Evolutionary conservation across 1,140 invertebrate species (phyloP).

Genomic region (Diorhabda elongata): DNA sequence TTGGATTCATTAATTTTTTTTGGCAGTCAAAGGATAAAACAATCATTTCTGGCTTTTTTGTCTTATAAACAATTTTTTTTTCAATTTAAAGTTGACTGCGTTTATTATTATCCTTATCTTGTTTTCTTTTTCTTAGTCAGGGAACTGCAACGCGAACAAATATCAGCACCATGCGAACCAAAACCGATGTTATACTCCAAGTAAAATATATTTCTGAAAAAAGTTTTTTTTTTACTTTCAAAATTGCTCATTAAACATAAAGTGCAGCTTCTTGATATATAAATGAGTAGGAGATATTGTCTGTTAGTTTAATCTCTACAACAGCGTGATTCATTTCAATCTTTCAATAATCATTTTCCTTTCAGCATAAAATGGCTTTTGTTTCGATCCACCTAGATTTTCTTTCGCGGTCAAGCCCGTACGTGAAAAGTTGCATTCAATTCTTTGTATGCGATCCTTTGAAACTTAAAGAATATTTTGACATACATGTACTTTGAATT

Average conservation of each 20-base stretch:
- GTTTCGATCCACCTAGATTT: slow-evolving; percentile 7
- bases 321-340: not conserved
- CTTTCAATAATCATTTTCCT: slow-evolving; percentile 9
- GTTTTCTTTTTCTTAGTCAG: not conserved
- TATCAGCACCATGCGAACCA: not conserved
- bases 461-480: slow-evolving; percentile 12
- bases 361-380: slow-evolving; percentile 6
- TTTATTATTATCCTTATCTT: too few relatives aligned
- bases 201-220: slow-evolving; percentile 13
- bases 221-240: slow-evolving; percentile 7
- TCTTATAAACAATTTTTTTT: not conserved
- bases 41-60: not conserved
- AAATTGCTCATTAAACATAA: slow-evolving; percentile 8
- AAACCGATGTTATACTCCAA: slow-evolving; percentile 10
- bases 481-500: slow-evolving; percentile 10
- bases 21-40: not conserved
- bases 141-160: slow-evolving; percentile 5
- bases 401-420: slow-evolving; percentile 3
- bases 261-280: too few relatives aligned
- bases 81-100: not conserved
- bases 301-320: slow-evolving; percentile 7
- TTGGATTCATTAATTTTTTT: not conserved
- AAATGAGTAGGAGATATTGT: not conserved
- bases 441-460: slow-evolving; percentile 6
- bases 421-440: slow-evolving; percentile 5